Base-by-base conservation (phyloP, 2,888 invertebrate species). In the Leucophenga maculata region DNA sequence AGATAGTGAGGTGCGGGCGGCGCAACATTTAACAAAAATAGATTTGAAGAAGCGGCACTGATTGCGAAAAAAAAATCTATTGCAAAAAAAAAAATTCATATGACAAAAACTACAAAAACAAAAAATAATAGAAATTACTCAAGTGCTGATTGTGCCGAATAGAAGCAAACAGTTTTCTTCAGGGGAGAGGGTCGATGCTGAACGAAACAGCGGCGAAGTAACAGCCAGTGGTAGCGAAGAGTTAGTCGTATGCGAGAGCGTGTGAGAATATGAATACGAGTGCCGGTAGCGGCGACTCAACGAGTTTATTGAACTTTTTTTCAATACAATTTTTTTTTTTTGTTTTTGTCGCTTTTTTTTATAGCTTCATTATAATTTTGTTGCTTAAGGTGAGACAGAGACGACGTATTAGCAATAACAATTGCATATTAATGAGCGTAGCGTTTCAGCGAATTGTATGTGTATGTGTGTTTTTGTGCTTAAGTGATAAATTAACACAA, bases 251-350 rank as follows among this genome's bases (percentile, higher is more conserved):
- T 65, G 71, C 68, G 59, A 70, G 54, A 68, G n/a, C 18, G 57
- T 22, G 16, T 16, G 16, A 64, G 55, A 65, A 67, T 65, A 6
- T 39, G 8, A 39, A 11, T 39, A 11, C 67, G 67, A 65, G 60
- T 31, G 39, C 31, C 31, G 65, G 39, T 46, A 65, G 67, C 39
- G 57, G 20, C 44, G 68, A 44, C 60, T 60, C 9, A 60, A 54
- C 67, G 78, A 80, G 84, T 86, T 85, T 84, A 85, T 84, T 85
- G 85, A 85, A 85, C 84, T 85, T 80, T 75, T 78, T 77, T 68
- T 74, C 75, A 71, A 73, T 74, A 72, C 39, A 9, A 16, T 60
- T 16, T 32, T 62, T 46, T 83, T 80, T 76, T 77, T 76, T 68
- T 75, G 72, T 71, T 70, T 74, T 70, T 74, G 78, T 75, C 75